Conservation (phyloP, 2,888 invertebrate genomes). For the Ferrisia virgata region DNA sequence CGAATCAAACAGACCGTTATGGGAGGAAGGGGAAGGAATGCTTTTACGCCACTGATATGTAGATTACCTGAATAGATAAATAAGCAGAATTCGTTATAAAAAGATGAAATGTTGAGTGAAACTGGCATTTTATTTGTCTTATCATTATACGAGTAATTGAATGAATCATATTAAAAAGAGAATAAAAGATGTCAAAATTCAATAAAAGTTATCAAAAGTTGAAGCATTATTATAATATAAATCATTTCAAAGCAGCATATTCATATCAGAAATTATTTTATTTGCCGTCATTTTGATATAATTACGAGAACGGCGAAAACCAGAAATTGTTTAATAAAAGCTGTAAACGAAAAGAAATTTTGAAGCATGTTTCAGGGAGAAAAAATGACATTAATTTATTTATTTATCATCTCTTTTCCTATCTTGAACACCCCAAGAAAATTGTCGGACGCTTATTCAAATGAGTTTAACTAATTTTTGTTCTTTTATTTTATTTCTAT, state of each 20-base stretch:
- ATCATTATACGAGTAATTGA: not conserved
- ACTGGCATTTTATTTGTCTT: not conserved
- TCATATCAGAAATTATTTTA: not conserved
- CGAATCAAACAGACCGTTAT: no score
- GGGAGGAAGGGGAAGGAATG: no score
- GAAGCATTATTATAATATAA: not conserved
- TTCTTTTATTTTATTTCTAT: not conserved
- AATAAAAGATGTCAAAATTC: not conserved
- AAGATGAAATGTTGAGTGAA: no score
- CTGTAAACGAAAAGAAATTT: not conserved
- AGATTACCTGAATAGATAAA: no score
- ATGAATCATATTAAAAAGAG: not conserved
- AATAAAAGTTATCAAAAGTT: not conserved
- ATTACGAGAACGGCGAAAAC: not conserved
- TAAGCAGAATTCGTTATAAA: no score
- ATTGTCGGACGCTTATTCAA: slow-evolving; percentile 38
- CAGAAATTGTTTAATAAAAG: slow-evolving; percentile 3
- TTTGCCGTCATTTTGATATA: not conserved
- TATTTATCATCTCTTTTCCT: slow-evolving; percentile 15
- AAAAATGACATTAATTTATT: slow-evolving; percentile 39
- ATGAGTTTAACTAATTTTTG: slow-evolving; percentile 36
- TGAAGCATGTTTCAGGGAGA: not conserved
- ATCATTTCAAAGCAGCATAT: not conserved
- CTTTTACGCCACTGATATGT: no score
- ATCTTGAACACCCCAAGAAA: slow-evolving; percentile 39